Conservation (phyloP, 2,113 vertebrate genomes). For the Bufo bufo region DNA sequence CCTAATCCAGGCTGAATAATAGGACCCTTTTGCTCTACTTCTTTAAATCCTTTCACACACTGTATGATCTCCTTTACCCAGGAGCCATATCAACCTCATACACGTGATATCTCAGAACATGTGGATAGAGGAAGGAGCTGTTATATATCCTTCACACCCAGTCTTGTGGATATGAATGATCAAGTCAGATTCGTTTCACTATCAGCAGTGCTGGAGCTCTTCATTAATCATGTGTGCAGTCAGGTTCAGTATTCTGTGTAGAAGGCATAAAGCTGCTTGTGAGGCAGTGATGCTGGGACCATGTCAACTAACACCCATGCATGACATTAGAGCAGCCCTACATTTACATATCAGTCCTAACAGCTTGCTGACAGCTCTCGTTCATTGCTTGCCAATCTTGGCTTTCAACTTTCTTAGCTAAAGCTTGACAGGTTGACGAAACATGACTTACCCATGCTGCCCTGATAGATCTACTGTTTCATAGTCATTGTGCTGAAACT, state of each 20-base stretch:
- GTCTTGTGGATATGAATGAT: neutral
- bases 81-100: neutral
- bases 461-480: too few relatives aligned
- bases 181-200: neutral
- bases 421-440: neutral
- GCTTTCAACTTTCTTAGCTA: neutral
- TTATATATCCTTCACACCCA: neutral
- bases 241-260: neutral
- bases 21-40: neutral
- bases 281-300: neutral
- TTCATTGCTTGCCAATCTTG: neutral
- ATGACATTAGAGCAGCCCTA: slow-evolving; percentile 3
- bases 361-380: neutral
- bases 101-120: neutral
- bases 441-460: slow-evolving; percentile 2
- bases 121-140: neutral
- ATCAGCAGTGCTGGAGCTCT: neutral
- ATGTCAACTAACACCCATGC: neutral
- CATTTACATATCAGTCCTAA: neutral
- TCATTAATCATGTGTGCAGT: neutral
- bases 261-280: neutral
- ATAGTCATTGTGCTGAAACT: neutral
- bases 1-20: neutral
- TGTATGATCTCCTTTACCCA: neutral
- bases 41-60: neutral